Base-by-base conservation (phyloP, 2,888 invertebrate species). In the Acanthosepion pharaonis region DNA sequence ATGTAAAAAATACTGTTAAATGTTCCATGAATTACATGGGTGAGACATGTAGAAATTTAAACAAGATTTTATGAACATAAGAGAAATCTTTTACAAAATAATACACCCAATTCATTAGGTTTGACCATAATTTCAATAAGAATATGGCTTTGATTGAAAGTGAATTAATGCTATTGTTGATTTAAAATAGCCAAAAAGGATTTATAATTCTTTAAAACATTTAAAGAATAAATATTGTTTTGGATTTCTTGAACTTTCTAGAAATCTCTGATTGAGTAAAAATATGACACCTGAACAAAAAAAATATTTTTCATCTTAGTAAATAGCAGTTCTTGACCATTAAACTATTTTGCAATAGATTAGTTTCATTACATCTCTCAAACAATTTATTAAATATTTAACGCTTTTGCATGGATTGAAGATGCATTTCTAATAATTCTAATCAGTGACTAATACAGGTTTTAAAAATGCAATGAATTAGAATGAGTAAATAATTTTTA, bases 371-470 rank as follows among this genome's bases (percentile, higher is more conserved):
- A 28, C 15, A n/a, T n/a, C 8, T n/a, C 11, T 78, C n/a, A n/a
- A 78, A 78, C 78, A 78, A 20, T 59, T 23, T 59, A 20, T 59
- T 59, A 23, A 78, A 78, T 78, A 33, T 78, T n/a, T n/a, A 78
- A 78, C 33, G n/a, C n/a, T 78, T 78, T 78, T 78, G 78, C 78
- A 78, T 78, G 78, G 78, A 78, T 78, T 78, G 78, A 78, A 33
- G n/a, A n/a, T 78, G n/a, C 78, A 78, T 59, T 59, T 59, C 59
- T 59, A 59, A 59, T 78, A 78, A 78, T 33, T 78, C 78, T 78
- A 78, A 78, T 78, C n/a, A n/a, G n/a, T 15, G n/a, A 78, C 78
- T 78, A 78, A 78, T 78, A n/a, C n/a, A 78, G 33, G n/a, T 33
- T 78, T 4, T 11, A 78, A n/a, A 33, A 78, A 11, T 33, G 11